Evolutionary conservation across 92 coral and sea anemone species (phyloP).

Genomic region (Epizoanthus illoricatus): DNA sequence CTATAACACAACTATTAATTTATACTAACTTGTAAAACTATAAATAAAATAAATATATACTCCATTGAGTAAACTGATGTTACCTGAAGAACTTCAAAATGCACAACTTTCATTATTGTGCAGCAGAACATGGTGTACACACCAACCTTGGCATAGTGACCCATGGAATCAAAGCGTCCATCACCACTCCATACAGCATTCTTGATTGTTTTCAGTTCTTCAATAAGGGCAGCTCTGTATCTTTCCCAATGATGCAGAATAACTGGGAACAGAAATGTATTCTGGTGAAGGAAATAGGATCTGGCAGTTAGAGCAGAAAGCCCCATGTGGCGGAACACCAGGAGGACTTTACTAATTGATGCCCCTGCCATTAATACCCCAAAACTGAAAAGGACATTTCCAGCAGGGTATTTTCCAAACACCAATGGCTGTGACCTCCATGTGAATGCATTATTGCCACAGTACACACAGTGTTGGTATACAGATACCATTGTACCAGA

Average conservation of each 20-base stretch:
- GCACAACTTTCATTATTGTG: constrained; percentile 35
- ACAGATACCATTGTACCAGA: constrained; percentile 66
- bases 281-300: constrained; percentile 63
- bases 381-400: constrained; percentile 59
- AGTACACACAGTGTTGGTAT: constrained; percentile 44
- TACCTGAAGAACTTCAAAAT: constrained; percentile 57
- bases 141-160: constrained; percentile 52
- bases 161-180: constrained; percentile 59
- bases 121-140: constrained; percentile 48
- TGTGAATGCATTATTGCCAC: constrained; percentile 42
- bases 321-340: constrained; percentile 58
- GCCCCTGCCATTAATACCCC: constrained; percentile 67
- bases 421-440: constrained; percentile 67
- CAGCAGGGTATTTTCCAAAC: constrained; percentile 60
- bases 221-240: constrained; percentile 41
- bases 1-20: too few relatives aligned
- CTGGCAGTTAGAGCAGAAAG: constrained; percentile 42
- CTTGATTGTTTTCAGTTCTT: constrained; percentile 19
- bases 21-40: too few relatives aligned
- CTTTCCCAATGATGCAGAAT: constrained; percentile 50
- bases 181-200: constrained; percentile 61
- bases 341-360: constrained; percentile 54
- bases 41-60: too few relatives aligned
- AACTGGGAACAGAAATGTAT: constrained; percentile 52
- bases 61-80: too few relatives aligned